Evolutionary conservation across 2,888 invertebrate genomes (phyloP).

Genomic region (Panopea generosa): DNA sequence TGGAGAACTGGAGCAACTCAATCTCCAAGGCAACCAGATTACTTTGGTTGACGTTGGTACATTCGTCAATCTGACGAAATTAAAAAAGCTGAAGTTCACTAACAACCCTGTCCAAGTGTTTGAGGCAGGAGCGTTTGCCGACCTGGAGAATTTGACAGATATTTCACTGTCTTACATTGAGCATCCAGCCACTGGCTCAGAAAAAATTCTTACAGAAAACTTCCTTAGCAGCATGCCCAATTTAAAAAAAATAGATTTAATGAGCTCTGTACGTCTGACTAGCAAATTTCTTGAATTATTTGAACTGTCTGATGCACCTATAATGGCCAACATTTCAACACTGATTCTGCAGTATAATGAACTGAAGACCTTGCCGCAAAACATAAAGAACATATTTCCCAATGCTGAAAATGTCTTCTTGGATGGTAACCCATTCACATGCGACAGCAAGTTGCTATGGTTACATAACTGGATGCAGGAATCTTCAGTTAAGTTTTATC

Average conservation of each 20-base stretch:
- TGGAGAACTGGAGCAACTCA: slow-evolving; percentile 65
- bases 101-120: slow-evolving; percentile 75
- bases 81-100: slow-evolving; percentile 70
- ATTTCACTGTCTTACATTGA: slow-evolving; percentile 70
- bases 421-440: slow-evolving; percentile 91
- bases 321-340: slow-evolving; percentile 80
- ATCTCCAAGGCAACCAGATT: slow-evolving; percentile 74
- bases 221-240: slow-evolving; percentile 71
- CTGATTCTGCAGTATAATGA: slow-evolving; percentile 89
- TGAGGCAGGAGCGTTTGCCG: slow-evolving; percentile 66
- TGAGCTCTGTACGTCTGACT: slow-evolving; percentile 72
- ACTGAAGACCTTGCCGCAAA: slow-evolving; percentile 89
- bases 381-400: slow-evolving; percentile 90
- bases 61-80: slow-evolving; percentile 68
- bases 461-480: slow-evolving; percentile 88
- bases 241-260: slow-evolving; percentile 68
- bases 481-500: slow-evolving; percentile 85
- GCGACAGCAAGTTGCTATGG: slow-evolving; percentile 85
- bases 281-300: slow-evolving; percentile 63
- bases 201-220: slow-evolving; percentile 58
- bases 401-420: slow-evolving; percentile 89
- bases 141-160: slow-evolving; percentile 65
- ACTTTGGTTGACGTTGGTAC: slow-evolving; percentile 63
- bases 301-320: slow-evolving; percentile 12
- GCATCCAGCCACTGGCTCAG: slow-evolving; percentile 24